These are phyloP conservation scores for Stegastes partitus DNA, from an alignment of 2,113 vertebrate genomes.

Conservation along the genomic window DNA sequence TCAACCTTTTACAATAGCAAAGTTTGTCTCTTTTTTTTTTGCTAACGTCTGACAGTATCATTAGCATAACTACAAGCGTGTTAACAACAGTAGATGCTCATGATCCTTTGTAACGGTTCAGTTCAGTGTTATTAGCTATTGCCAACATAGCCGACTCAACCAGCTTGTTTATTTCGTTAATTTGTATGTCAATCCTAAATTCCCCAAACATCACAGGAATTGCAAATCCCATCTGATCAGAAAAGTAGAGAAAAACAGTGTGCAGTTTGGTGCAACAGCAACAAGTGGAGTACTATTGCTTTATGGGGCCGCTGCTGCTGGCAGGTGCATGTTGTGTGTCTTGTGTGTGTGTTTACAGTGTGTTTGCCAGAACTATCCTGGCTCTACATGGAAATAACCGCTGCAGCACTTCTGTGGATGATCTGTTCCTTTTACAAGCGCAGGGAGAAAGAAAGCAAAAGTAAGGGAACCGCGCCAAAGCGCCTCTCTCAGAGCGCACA, in stretches of 20 bases:
- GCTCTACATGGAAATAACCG: background rate
- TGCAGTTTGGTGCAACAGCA: constrained; percentile 30
- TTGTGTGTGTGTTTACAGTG: constrained; percentile 26
- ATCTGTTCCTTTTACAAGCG: constrained; percentile 48
- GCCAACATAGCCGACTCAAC: no score
- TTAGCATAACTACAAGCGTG: no score
- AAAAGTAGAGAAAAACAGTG: background rate
- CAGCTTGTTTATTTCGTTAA: no score
- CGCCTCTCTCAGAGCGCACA: background rate
- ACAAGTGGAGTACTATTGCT: constrained; percentile 56
- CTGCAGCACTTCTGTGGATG: background rate
- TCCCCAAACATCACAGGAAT: background rate
- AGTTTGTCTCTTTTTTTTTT: no score
- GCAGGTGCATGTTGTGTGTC: constrained; percentile 28
- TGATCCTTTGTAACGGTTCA: no score
- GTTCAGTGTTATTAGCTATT: no score
- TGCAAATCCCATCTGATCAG: background rate
- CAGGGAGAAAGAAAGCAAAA: background rate
- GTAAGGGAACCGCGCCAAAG: background rate
- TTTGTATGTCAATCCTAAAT: background rate
- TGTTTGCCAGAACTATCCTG: constrained; percentile 11
- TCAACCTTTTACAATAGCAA: background rate
- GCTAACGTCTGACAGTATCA: no score
- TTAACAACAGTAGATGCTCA: no score
- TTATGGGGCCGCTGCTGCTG: background rate